These are phyloP conservation scores for Acanthacorydalis orientalis DNA, from an alignment of 2,888 invertebrate genomes.

Conservation along the genomic window DNA sequence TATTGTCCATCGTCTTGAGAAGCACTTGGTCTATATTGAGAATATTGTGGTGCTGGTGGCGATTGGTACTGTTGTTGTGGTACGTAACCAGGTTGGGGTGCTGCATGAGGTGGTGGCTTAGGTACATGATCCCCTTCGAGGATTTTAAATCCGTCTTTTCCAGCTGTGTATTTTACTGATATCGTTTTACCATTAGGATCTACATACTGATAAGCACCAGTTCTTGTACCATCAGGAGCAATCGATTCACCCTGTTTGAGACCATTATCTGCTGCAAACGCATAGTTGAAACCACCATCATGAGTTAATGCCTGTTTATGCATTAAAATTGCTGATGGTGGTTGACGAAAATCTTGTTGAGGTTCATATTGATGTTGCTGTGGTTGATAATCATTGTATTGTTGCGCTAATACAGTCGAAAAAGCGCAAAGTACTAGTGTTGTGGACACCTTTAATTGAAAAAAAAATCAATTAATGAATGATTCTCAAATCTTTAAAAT, in stretches of 20 bases:
- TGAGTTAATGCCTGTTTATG: slow-evolving; percentile 46
- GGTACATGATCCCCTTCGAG: slow-evolving; percentile 30
- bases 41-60: slow-evolving; percentile 10
- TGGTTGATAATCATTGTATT: slow-evolving; percentile 5
- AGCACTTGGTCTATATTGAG: slow-evolving; percentile 9
- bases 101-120: slow-evolving; percentile 14
- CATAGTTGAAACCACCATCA: slow-evolving; percentile 49
- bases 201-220: slow-evolving; percentile 46
- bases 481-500: no score
- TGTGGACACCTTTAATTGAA: no score
- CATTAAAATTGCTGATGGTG: slow-evolving; percentile 34
- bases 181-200: slow-evolving; percentile 48
- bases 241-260: slow-evolving; percentile 50
- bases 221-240: slow-evolving; percentile 46
- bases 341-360: slow-evolving; percentile 5
- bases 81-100: slow-evolving; percentile 7
- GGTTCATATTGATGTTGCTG: slow-evolving; percentile 7
- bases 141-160: slow-evolving; percentile 31
- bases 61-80: slow-evolving; percentile 15
- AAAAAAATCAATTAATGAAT: no score
- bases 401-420: not conserved
- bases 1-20: slow-evolving; percentile 10
- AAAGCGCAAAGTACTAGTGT: no score
- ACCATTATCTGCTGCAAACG: slow-evolving; percentile 52
- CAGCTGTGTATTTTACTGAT: slow-evolving; percentile 31